Evolutionary conservation across 2,797 vertebrate species (phyloP), one percentile per base, ranked within the genome.

Genomic region (Staurois parvus): DNA sequence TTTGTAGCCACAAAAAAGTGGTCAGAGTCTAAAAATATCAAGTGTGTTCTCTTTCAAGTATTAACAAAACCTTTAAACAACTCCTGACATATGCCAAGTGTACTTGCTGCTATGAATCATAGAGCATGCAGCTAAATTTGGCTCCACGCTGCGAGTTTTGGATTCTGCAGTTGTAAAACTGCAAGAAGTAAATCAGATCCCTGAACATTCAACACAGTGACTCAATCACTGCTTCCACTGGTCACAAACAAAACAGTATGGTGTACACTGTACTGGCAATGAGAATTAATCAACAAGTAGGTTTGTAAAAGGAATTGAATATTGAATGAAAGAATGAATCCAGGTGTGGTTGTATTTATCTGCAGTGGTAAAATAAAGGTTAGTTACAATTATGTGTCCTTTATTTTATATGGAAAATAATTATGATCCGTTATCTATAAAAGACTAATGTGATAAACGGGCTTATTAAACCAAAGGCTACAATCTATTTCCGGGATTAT

Each of bases 51-150:
- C 59, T 67, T 79, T 84, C 66, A 83, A 87, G 81, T 56, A 83
- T 87, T 83, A 79, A 83, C 81, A 83, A 83, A 68, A 69, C 85
- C 85, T 79, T 83, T 83, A 87, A 83, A 66, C 21, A 59, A 21
- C 52, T 59, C 21, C 52, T 59, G 52, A 66, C 64, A 66, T 17
- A 13, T 66, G 64, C 64, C 12, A 13, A 66, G 5, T 66, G n/a
- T 45, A 45, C 42, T 45, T 45, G 42, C 42, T 45, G 42, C 42
- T 12, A 45, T 45, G 42, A 45, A 45, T 45, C 42, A 45, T 45
- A 45, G 42, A 59, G 76, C 37, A 59, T 79, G 76, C 26, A 69
- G 68, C 74, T 75, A 83, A 69, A 74, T 83, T 79, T 86, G 83
- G 85, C 85, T 83, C 17, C 80, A 78, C 12, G 70, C 81, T 79